phyloP scores from a whole-genome alignment of 2,888 invertebrate genomes.

The Polyommatus iphigenia region DNA sequence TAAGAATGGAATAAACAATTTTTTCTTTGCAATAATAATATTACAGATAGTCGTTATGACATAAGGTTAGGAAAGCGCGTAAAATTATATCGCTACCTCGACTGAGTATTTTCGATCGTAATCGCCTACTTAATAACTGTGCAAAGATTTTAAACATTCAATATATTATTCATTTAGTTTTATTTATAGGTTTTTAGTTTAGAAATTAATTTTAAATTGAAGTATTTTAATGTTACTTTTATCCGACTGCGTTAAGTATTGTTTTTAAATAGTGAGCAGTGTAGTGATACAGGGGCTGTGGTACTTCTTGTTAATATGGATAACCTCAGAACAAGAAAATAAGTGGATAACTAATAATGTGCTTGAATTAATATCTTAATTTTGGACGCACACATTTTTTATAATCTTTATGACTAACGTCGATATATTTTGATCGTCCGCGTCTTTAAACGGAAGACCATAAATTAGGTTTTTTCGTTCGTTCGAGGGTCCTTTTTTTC shows the following conservation, averaged over 20 bases:
- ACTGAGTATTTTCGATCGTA: conserved; percentile 11
- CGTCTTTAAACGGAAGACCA: too few relatives aligned
- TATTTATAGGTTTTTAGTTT: too few relatives aligned
- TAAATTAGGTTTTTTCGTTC: too few relatives aligned
- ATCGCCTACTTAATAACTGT: background rate
- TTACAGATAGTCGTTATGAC: background rate
- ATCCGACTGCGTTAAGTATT: too few relatives aligned
- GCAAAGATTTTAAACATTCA: background rate
- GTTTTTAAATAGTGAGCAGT: background rate
- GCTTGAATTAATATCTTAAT: background rate
- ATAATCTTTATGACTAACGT: background rate
- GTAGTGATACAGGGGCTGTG: conserved; percentile 16
- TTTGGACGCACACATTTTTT: background rate
- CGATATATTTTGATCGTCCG: background rate
- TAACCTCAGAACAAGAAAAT: too few relatives aligned
- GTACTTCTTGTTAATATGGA: background rate
- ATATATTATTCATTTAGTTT: background rate
- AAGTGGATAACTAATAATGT: background rate
- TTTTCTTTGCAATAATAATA: too few relatives aligned
- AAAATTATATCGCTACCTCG: background rate
- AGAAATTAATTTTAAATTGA: too few relatives aligned
- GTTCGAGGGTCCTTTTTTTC: too few relatives aligned
- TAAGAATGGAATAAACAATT: background rate
- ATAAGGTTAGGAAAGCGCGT: background rate
- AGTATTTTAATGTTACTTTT: too few relatives aligned